These are phyloP conservation scores for Stegana nigrithorax DNA, from an alignment of 2,888 invertebrate genomes.

Conservation along the genomic window DNA sequence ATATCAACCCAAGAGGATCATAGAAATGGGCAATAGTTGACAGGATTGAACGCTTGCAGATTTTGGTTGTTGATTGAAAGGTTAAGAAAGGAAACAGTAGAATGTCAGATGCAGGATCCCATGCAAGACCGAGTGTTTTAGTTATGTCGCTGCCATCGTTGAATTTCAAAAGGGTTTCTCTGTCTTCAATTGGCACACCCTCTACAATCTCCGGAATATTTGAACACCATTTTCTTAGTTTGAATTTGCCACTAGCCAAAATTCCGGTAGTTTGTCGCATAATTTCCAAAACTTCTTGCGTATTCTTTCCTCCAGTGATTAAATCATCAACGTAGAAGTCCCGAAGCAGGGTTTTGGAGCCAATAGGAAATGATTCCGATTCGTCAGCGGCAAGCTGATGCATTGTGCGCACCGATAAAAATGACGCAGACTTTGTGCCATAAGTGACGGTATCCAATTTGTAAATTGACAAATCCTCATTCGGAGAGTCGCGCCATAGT, in stretches of 20 bases:
- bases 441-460: slow-evolving; percentile 18
- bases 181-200: slow-evolving; percentile 12
- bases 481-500: slow-evolving; percentile 17
- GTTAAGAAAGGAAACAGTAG: neutral
- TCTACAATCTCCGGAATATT: slow-evolving; percentile 5
- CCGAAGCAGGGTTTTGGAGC: neutral
- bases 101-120: neutral
- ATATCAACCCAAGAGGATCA: slow-evolving; percentile 74
- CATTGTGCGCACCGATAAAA: neutral
- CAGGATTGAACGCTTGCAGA: slow-evolving; percentile 27
- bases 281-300: neutral
- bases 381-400: neutral
- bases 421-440: slow-evolving; percentile 10
- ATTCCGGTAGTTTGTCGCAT: neutral
- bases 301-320: neutral
- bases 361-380: neutral
- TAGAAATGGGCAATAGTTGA: slow-evolving; percentile 28
- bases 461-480: neutral
- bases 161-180: slow-evolving; percentile 21
- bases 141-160: slow-evolving; percentile 22
- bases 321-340: neutral
- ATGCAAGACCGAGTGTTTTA: slow-evolving; percentile 22
- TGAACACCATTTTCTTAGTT: neutral
- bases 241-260: neutral
- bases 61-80: neutral